These are phyloP conservation scores for Pangasius larnaudii DNA, from an alignment of 2,797 vertebrate genomes.

Conservation along the genomic window DNA sequence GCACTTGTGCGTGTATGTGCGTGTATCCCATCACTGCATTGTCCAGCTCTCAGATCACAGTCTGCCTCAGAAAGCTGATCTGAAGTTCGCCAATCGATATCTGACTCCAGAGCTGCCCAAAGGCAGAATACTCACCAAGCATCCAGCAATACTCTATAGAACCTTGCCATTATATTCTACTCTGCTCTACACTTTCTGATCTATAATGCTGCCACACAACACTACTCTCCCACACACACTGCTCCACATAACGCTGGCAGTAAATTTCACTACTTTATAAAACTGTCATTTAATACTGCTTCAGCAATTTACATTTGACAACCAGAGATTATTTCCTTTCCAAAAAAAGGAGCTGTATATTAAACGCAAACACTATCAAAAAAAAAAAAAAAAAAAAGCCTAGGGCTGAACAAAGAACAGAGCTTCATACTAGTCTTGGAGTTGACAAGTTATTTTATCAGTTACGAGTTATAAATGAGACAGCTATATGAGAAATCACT, in stretches of 20 bases:
- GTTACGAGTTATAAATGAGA: background rate
- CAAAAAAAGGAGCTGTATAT: background rate
- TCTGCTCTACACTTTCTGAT: conserved; percentile 14
- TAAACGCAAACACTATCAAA: background rate
- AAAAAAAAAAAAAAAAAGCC: background rate
- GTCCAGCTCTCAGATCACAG: conserved; percentile 60
- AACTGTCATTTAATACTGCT: conserved; percentile 17
- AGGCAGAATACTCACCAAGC: conserved; percentile 71
- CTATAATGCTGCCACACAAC: conserved; percentile 7
- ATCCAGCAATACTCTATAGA: conserved; percentile 22
- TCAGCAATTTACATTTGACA: conserved; percentile 5
- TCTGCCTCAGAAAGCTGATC: conserved; percentile 71
- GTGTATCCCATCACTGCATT: conserved; percentile 25
- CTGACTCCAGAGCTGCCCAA: conserved; percentile 68
- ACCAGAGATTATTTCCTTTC: background rate
- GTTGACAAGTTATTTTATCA: background rate
- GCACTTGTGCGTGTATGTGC: background rate
- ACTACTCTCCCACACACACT: conserved; percentile 12
- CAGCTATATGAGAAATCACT: background rate
- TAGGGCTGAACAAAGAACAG: background rate
- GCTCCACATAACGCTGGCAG: background rate
- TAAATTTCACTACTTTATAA: conserved; percentile 21
- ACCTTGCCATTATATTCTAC: conserved; percentile 10
- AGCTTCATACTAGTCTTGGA: background rate
- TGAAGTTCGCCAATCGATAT: conserved; percentile 72